Conservation (phyloP, 1,140 invertebrate species). For the Leptonema lineaticorne region DNA sequence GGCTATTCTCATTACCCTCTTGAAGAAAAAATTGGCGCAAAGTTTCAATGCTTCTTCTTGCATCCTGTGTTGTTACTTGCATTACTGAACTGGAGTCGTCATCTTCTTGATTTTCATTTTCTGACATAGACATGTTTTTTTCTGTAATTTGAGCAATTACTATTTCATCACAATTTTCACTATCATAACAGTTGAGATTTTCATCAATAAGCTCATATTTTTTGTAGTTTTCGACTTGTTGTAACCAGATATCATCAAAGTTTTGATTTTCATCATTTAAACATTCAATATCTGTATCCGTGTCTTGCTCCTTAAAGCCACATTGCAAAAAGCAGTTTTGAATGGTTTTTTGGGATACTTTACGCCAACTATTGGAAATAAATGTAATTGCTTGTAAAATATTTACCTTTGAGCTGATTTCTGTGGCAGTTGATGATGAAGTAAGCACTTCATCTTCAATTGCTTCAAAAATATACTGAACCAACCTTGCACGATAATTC, state of each 20-base stretch:
- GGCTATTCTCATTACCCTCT: not conserved
- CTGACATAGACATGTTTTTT: not conserved
- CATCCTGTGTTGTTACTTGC: not conserved
- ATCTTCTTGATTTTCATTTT: not conserved
- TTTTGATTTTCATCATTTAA: too few relatives aligned
- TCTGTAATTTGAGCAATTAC: not conserved
- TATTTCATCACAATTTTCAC: not conserved
- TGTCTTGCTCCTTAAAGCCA: not conserved
- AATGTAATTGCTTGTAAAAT: not conserved
- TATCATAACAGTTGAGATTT: not conserved
- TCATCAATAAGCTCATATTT: not conserved
- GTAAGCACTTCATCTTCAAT: not conserved
- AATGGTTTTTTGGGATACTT: not conserved
- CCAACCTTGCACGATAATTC: slow-evolving; percentile 18
- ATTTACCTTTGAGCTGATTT: slow-evolving; percentile 67
- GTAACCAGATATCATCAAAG: too few relatives aligned
- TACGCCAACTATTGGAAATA: not conserved
- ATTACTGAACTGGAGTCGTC: not conserved
- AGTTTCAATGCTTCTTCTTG: not conserved
- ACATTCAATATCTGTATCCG: not conserved
- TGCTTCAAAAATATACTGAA: not conserved
- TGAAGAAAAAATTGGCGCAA: not conserved
- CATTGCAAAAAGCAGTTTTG: not conserved
- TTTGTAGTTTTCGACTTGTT: not conserved
- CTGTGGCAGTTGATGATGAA: slow-evolving; percentile 72